Percentiles rank a stretch among this genome's conserved stretches.
Conservation (phyloP, 2,888 invertebrate genomes). For the Agrotis segetum region DNA sequence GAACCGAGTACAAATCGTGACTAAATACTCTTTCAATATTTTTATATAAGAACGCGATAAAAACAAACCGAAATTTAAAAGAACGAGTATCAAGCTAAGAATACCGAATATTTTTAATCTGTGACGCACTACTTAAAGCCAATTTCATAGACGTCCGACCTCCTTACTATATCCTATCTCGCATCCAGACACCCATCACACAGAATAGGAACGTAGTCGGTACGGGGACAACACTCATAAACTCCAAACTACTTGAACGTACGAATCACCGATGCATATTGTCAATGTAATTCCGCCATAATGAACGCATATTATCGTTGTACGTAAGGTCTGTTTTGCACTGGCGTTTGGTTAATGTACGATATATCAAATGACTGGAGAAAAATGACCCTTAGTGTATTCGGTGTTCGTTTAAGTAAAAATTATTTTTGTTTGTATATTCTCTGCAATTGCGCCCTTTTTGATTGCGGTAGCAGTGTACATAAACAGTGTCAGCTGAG, state of each 20-base stretch:
- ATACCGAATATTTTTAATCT: slow-evolving; percentile 6
- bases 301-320: slow-evolving; percentile 63
- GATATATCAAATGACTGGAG: too few species aligned
- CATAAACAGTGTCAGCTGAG: neutral
- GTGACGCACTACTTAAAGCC: slow-evolving; percentile 47
- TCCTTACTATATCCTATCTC: slow-evolving; percentile 31
- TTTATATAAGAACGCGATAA: neutral
- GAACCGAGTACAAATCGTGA: neutral
- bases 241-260: slow-evolving; percentile 85
- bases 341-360: slow-evolving; percentile 1
- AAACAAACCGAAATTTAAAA: neutral
- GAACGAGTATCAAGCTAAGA: neutral
- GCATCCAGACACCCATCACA: slow-evolving; percentile 74
- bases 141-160: slow-evolving; percentile 42
- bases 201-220: slow-evolving; percentile 69
- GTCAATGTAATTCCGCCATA: slow-evolving; percentile 79
- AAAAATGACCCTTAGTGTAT: too few species aligned
- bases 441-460: too few species aligned
- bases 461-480: too few species aligned
- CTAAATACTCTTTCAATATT: neutral
- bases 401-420: too few species aligned
- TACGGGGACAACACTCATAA: slow-evolving; percentile 80
- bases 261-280: slow-evolving; percentile 84
- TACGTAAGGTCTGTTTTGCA: slow-evolving; percentile 4
- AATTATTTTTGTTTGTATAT: too few species aligned